These are phyloP conservation scores for Caerostris darwini DNA, from an alignment of 1,140 invertebrate species.

Conservation along the genomic window DNA sequence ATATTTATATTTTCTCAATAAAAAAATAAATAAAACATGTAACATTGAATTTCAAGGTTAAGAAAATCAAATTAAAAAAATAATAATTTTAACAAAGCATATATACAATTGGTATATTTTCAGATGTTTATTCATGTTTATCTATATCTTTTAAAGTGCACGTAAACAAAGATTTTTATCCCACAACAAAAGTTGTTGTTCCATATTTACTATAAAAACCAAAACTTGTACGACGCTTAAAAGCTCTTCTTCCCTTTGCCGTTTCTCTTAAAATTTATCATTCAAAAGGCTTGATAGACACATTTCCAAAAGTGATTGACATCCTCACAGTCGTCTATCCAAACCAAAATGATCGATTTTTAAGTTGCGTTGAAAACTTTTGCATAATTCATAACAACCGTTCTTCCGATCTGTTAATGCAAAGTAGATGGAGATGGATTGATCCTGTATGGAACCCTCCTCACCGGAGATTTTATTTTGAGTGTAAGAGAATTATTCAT, in stretches of 20 bases:
- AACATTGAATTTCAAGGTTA: too few relatives aligned
- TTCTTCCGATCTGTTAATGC: conserved; percentile 69
- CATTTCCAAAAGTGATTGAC: conserved; percentile 49
- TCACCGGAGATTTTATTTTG: conserved; percentile 63
- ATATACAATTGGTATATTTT: too few relatives aligned
- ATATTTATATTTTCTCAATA: too few relatives aligned
- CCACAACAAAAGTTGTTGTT: background rate
- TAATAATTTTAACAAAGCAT: too few relatives aligned
- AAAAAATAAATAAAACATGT: too few relatives aligned
- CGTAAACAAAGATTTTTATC: background rate
- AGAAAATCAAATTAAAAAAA: too few relatives aligned
- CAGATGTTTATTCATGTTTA: background rate
- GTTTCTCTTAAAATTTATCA: background rate
- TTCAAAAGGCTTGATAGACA: conserved; percentile 45
- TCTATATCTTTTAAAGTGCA: background rate
- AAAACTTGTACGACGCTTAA: background rate
- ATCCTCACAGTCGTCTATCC: background rate
- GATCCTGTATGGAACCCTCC: conserved; percentile 33
- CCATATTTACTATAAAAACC: background rate
- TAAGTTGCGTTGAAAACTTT: conserved; percentile 71
- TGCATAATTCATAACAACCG: conserved; percentile 74
- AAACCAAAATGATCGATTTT: conserved; percentile 73
- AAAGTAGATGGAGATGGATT: conserved; percentile 74
- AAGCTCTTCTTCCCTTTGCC: background rate
- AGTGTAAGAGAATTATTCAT: conserved; percentile 64